Percentiles rank a stretch among this genome's conserved stretches.
phyloP scores from a whole-genome alignment of 2,113 vertebrate genomes.

The Hemichromis elongatus region DNA sequence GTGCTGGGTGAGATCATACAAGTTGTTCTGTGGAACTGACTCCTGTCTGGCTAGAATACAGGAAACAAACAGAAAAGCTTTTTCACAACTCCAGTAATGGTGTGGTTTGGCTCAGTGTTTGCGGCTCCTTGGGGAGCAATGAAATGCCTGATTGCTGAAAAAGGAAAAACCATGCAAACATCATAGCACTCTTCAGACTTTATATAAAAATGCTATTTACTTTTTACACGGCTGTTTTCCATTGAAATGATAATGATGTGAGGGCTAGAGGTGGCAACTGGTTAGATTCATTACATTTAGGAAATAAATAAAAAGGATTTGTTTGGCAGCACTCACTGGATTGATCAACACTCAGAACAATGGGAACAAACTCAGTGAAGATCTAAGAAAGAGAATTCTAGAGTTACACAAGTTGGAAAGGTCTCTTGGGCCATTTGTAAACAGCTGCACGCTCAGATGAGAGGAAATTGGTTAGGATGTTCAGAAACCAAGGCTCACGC shows the following conservation, averaged over 20 bases:
- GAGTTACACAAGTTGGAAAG: background rate
- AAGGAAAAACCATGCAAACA: conserved; percentile 35
- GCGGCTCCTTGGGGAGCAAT: conserved; percentile 56
- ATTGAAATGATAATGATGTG: background rate
- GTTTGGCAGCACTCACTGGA: background rate
- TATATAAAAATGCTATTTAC: background rate
- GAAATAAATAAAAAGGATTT: background rate
- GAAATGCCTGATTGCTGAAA: conserved; percentile 57
- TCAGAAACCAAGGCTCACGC: background rate
- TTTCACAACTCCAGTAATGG: conserved; percentile 3
- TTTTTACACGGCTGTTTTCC: background rate
- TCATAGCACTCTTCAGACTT: conserved; percentile 4
- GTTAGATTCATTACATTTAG: background rate
- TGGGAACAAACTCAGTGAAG: background rate
- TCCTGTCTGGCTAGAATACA: background rate
- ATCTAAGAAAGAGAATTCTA: background rate
- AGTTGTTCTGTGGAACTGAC: background rate
- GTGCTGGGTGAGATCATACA: background rate
- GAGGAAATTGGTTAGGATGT: background rate
- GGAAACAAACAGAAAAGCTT: conserved; percentile 7
- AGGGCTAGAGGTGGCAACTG: background rate
- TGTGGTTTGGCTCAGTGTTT: conserved; percentile 47
- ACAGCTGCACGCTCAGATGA: background rate
- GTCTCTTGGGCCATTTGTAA: background rate
- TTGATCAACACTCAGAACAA: background rate